Evolutionary conservation across 2,888 invertebrate genomes (phyloP).

Genomic region (Synergus umbraculus): DNA sequence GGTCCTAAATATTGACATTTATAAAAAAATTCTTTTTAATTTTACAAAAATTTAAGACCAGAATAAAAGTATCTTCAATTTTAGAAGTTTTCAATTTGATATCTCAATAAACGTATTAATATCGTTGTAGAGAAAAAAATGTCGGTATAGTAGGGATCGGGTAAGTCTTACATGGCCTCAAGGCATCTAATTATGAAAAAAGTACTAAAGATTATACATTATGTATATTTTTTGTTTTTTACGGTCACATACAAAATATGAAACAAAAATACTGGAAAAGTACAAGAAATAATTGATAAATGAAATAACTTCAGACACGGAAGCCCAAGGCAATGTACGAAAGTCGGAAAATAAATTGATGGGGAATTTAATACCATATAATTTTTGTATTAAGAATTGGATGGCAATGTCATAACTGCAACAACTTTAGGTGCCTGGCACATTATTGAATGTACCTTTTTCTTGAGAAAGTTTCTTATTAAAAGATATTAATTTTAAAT

Average conservation of each 20-base stretch:
- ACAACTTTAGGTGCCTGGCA: background rate
- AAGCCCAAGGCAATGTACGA: background rate
- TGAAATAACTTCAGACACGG: background rate
- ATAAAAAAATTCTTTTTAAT: no score
- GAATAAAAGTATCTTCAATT: no score
- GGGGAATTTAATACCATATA: background rate
- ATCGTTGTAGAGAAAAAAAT: no score
- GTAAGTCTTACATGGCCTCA: no score
- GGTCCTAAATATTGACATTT: no score
- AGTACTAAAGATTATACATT: background rate
- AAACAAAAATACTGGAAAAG: background rate
- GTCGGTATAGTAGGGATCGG: no score
- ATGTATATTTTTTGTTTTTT: background rate
- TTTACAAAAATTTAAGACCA: no score
- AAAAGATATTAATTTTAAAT: background rate
- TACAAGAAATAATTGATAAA: background rate
- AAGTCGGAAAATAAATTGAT: background rate
- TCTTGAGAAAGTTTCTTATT: background rate
- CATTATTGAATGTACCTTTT: background rate
- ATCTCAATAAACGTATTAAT: no score
- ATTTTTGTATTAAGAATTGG: background rate
- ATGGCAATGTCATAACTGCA: background rate
- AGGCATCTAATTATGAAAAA: no score
- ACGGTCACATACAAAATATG: background rate
- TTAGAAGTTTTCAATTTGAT: no score